Evolutionary conservation across 2,888 invertebrate species (phyloP).

Genomic region (Philereme transversata): DNA sequence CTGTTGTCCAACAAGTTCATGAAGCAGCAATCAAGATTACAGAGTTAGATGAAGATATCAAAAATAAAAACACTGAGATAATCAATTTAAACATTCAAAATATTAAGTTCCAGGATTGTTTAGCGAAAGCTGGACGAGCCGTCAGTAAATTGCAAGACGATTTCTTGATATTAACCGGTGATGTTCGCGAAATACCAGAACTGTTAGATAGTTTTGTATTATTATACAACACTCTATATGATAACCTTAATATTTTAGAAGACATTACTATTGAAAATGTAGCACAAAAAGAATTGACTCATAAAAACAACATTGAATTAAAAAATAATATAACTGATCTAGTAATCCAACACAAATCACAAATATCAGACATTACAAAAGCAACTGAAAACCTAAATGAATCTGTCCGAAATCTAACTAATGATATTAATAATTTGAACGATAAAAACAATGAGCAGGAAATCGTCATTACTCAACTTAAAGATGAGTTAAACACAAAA

Average conservation of each 20-base stretch:
- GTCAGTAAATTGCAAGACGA: conserved; percentile 51
- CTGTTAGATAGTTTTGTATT: conserved; percentile 50
- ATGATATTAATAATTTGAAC: conserved; percentile 27
- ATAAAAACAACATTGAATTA: conserved; percentile 37
- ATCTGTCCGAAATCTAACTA: conserved; percentile 21
- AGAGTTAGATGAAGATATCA: conserved; percentile 43
- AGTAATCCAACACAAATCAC: conserved; percentile 32
- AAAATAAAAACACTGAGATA: conserved; percentile 49
- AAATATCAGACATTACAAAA: conserved; percentile 36
- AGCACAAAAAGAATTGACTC: conserved; percentile 45
- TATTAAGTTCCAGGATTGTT: conserved; percentile 44
- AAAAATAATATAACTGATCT: conserved; percentile 30
- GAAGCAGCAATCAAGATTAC: conserved; percentile 2
- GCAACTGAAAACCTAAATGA: conserved; percentile 36
- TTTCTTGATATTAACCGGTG: conserved; percentile 49
- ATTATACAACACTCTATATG: conserved; percentile 48
- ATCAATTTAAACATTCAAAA: conserved; percentile 44
- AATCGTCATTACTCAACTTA: conserved; percentile 18
- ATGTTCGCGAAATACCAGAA: conserved; percentile 51
- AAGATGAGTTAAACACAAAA: conserved; percentile 30
- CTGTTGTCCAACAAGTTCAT: conserved; percentile 9
- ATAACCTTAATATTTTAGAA: conserved; percentile 53
- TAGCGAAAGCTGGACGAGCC: conserved; percentile 49
- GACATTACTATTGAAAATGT: conserved; percentile 43
- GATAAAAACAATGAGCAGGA: conserved; percentile 18